Percentiles rank a stretch among this genome's conserved stretches.
Evolutionary conservation across 1,140 invertebrate species (phyloP).

Genomic region (Varroa destructor): DNA sequence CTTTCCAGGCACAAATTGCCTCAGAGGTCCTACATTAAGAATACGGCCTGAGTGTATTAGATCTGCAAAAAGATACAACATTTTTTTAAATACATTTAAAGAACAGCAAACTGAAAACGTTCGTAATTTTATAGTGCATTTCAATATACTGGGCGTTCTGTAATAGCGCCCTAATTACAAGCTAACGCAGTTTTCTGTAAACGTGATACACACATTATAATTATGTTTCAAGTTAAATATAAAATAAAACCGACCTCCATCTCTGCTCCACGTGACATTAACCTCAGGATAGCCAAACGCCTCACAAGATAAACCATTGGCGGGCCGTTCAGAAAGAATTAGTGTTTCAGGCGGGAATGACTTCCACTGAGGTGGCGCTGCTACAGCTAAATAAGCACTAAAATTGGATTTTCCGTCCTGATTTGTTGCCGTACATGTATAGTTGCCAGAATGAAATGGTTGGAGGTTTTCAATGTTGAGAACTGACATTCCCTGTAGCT

Average conservation of each 20-base stretch:
- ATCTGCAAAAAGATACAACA: too few species aligned
- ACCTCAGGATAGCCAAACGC: neutral
- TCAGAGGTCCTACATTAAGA: too few species aligned
- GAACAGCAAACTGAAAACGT: too few species aligned
- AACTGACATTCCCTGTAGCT: constrained; percentile 19
- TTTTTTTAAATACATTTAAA: too few species aligned
- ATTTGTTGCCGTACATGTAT: constrained; percentile 28
- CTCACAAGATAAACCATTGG: neutral
- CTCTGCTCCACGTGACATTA: neutral
- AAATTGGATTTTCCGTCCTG: neutral
- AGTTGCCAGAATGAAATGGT: constrained; percentile 30
- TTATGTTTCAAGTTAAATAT: neutral
- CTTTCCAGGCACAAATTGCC: neutral
- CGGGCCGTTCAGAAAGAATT: neutral
- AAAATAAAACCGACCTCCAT: constrained; percentile 1
- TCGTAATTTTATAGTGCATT: too few species aligned
- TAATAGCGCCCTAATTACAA: too few species aligned
- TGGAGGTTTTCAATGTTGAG: constrained; percentile 30
- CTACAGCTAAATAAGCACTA: neutral
- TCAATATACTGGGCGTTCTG: too few species aligned
- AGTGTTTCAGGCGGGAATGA: neutral
- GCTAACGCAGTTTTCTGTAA: too few species aligned
- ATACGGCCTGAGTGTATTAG: too few species aligned
- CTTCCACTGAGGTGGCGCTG: neutral
- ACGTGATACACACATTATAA: too few species aligned